These are phyloP conservation scores for Sesia apiformis DNA, from an alignment of 2,888 invertebrate genomes.

Conservation along the genomic window DNA sequence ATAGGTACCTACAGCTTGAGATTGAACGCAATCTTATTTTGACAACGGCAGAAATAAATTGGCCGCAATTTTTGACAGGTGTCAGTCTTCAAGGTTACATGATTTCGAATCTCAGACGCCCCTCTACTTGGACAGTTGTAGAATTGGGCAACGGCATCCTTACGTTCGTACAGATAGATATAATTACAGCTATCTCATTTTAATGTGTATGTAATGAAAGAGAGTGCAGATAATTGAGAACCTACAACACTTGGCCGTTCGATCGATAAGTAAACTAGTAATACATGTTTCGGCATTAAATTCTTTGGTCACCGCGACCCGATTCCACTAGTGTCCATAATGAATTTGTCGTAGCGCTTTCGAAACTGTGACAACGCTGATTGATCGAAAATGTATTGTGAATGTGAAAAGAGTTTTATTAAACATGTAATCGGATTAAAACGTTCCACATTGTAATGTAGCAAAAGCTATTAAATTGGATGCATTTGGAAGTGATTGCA, in stretches of 20 bases:
- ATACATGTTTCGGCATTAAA: constrained; percentile 26
- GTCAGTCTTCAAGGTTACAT: constrained; percentile 17
- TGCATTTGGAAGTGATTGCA: too few species aligned
- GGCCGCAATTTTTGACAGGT: constrained; percentile 17
- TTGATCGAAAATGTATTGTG: constrained; percentile 11
- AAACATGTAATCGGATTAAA: background rate
- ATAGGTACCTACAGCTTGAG: background rate
- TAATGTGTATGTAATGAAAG: background rate
- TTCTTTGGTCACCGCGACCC: constrained; percentile 15
- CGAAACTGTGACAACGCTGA: constrained; percentile 18
- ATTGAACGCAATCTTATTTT: too few species aligned
- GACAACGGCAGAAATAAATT: constrained; percentile 13
- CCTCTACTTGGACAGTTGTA: constrained; percentile 14
- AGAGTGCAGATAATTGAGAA: background rate
- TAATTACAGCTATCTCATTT: background rate
- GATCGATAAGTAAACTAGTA: constrained; percentile 18
- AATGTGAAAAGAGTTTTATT: background rate
- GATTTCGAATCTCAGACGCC: constrained; percentile 9
- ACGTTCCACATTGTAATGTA: background rate
- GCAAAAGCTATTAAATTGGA: too few species aligned
- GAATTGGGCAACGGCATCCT: constrained; percentile 9
- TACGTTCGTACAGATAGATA: background rate
- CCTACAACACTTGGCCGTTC: background rate
- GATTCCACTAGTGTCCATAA: constrained; percentile 15
- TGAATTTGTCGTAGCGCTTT: constrained; percentile 21